These are phyloP conservation scores for Euphydryas editha DNA, from an alignment of 2,888 invertebrate species.

Conservation along the genomic window DNA sequence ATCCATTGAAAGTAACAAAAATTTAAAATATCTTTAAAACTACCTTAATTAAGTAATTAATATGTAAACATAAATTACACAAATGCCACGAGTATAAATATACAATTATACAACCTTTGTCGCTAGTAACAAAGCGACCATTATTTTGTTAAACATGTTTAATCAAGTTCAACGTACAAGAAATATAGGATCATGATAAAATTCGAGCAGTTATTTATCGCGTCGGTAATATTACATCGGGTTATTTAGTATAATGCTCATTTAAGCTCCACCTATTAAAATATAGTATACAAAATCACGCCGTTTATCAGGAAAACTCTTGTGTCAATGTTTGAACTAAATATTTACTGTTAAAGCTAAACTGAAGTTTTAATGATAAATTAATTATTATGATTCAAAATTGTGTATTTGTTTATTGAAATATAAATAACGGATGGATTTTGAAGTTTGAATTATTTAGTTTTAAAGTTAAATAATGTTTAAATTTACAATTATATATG, in stretches of 20 bases:
- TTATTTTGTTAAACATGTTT: neutral
- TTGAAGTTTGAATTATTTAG: no score
- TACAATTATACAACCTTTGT: no score
- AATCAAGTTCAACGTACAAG: conserved; percentile 21
- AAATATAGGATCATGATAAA: conserved; percentile 26
- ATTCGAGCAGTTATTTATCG: conserved; percentile 34
- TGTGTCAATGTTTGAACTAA: conserved; percentile 29
- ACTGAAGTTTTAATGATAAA: neutral
- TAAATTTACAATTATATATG: no score
- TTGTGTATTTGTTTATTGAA: neutral
- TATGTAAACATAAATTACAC: no score
- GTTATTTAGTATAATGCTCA: conserved; percentile 32
- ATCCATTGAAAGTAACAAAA: no score
- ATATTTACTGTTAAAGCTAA: conserved; percentile 23
- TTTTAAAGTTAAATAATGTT: no score
- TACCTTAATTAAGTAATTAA: no score
- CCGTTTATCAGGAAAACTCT: conserved; percentile 29
- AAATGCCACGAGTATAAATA: no score
- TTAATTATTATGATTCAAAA: neutral
- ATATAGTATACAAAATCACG: conserved; percentile 32
- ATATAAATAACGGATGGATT: no score
- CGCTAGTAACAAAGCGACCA: neutral
- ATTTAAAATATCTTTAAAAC: no score
- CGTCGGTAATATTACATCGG: conserved; percentile 24
- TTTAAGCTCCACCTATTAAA: conserved; percentile 37